Evolutionary conservation across 2,888 invertebrate species (phyloP).

Genomic region (Venusia cambrica): DNA sequence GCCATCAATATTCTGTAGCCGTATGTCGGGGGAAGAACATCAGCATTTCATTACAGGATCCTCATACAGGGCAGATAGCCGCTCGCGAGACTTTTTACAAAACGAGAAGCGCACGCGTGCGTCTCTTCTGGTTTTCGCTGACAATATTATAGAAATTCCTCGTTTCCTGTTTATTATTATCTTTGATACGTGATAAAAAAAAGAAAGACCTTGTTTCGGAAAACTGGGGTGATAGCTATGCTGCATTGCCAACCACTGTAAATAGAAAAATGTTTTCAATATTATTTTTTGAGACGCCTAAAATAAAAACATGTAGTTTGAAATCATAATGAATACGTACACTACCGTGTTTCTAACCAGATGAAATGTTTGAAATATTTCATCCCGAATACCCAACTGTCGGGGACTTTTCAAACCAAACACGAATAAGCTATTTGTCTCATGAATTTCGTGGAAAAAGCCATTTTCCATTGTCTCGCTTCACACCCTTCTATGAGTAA

Average conservation of each 20-base stretch:
- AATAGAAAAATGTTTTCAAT: no score
- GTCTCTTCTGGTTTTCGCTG: conserved; percentile 28
- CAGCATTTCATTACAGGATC: conserved; percentile 70
- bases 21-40: conserved; percentile 53
- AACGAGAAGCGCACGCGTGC: conserved; percentile 29
- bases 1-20: conserved; percentile 65
- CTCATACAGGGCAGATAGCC: conserved; percentile 36
- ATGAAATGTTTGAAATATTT: no score
- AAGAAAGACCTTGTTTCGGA: no score
- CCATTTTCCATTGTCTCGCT: conserved; percentile 41
- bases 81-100: conserved; percentile 29
- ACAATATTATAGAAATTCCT: conserved; percentile 24
- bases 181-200: conserved; percentile 23
- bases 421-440: conserved; percentile 37
- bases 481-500: conserved; percentile 53
- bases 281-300: no score
- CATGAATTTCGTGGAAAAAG: conserved; percentile 33
- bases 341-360: no score
- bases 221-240: no score
- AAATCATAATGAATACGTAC: not conserved
- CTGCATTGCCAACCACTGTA: no score
- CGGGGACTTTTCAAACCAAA: conserved; percentile 25
- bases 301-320: not conserved
- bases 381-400: conserved; percentile 6
- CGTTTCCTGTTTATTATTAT: conserved; percentile 28